These are phyloP conservation scores for Campylorhamphus procurvoides DNA, from an alignment of 2,113 vertebrate species.

Conservation along the genomic window DNA sequence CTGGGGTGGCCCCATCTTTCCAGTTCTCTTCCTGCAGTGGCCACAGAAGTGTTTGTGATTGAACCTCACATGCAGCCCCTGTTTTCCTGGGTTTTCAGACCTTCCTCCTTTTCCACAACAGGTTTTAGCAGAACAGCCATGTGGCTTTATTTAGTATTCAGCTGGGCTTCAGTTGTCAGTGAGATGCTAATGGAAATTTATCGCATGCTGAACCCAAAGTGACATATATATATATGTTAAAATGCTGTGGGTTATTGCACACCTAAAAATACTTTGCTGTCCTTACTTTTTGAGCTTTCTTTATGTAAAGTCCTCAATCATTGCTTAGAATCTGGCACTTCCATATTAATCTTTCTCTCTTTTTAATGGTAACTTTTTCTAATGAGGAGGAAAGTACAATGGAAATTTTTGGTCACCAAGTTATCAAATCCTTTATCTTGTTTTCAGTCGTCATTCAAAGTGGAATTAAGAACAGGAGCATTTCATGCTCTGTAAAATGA, in stretches of 20 bases:
- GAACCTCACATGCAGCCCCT: neutral
- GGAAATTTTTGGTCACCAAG: neutral
- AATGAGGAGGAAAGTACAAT: neutral
- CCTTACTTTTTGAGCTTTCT: slow-evolving; percentile 17
- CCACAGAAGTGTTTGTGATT: neutral
- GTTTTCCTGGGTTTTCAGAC: neutral
- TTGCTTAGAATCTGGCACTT: neutral
- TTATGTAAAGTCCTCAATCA: neutral
- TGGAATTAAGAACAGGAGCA: neutral
- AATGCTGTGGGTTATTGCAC: slow-evolving; percentile 24
- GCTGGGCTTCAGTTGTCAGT: neutral
- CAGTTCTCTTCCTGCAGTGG: neutral
- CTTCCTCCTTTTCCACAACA: neutral
- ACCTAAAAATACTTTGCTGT: slow-evolving; percentile 26
- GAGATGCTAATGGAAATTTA: slow-evolving; percentile 43
- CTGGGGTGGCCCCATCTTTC: neutral
- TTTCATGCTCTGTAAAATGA: neutral
- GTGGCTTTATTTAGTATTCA: slow-evolving; percentile 16
- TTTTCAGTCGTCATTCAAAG: neutral
- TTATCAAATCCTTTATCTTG: neutral
- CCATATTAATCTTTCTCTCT: neutral
- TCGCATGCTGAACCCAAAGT: neutral
- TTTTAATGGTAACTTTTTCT: neutral
- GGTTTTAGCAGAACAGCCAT: neutral
- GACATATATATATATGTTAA: slow-evolving; percentile 25